Conservation (phyloP, 2,113 vertebrate species). For the Melanotaenia duboulayi region DNA sequence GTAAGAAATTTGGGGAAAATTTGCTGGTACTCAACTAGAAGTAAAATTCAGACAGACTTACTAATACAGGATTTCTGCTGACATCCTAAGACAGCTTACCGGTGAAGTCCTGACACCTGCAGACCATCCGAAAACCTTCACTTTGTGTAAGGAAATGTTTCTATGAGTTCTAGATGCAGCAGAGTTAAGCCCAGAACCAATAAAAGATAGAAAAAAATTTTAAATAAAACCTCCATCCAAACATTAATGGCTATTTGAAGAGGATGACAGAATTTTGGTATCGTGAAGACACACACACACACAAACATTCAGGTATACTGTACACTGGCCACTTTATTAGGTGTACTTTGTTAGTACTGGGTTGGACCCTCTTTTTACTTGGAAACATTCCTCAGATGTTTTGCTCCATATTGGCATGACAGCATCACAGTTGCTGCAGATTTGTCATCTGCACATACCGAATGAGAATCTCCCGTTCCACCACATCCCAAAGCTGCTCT, state of each 20-base stretch:
- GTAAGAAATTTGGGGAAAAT: not conserved
- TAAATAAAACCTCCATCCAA: constrained; percentile 30
- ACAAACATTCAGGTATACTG: not conserved
- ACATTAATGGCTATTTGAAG: constrained; percentile 46
- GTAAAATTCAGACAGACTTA: not conserved
- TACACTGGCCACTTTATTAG: no score
- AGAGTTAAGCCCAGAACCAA: not conserved
- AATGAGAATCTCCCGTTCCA: no score
- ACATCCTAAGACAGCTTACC: not conserved
- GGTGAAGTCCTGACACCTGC: constrained; percentile 3
- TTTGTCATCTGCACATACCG: no score
- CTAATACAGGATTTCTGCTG: not conserved
- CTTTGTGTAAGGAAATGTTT: no score
- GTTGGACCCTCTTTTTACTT: no score
- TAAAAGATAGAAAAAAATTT: no score
- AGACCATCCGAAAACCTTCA: no score
- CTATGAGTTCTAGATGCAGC: constrained; percentile 2
- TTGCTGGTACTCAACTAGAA: not conserved
- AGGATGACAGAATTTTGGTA: not conserved
- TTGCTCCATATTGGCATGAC: no score
- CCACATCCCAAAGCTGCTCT: no score
- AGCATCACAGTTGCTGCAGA: no score
- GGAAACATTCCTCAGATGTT: no score
- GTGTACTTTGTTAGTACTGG: no score
- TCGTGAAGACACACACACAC: not conserved